Evolutionary conservation across 2,888 invertebrate species (phyloP).

Genomic region (Anorthoa munda): DNA sequence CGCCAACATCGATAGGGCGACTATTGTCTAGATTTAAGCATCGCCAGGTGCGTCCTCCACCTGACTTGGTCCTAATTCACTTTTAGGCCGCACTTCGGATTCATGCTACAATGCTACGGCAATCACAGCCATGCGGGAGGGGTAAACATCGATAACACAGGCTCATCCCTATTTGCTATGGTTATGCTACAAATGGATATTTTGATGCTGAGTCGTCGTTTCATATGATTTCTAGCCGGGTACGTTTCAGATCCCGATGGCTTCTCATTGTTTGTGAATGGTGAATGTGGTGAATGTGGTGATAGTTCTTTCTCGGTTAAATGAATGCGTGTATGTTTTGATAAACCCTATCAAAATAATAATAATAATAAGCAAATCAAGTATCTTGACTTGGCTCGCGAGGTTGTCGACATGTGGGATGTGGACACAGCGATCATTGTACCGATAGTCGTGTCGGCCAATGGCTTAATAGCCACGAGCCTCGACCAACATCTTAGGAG

Average conservation of each 20-base stretch:
- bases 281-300: too few relatives aligned
- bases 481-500: too few relatives aligned
- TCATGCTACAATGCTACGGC: conserved; percentile 63
- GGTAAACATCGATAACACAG: conserved; percentile 65
- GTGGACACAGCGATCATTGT: too few relatives aligned
- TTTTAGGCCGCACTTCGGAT: conserved; percentile 69
- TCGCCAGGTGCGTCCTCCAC: conserved; percentile 68
- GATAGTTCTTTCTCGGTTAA: neutral
- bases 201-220: conserved; percentile 46
- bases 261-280: conserved; percentile 26
- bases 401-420: too few relatives aligned
- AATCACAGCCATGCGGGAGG: conserved; percentile 69
- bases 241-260: conserved; percentile 8
- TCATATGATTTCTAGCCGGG: conserved; percentile 23
- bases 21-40: conserved; percentile 65
- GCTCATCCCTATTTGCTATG: conserved; percentile 63
- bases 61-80: conserved; percentile 81
- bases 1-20: conserved; percentile 51
- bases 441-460: too few relatives aligned
- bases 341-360: too few relatives aligned
- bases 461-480: too few relatives aligned
- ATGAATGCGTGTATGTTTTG: neutral
- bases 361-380: too few relatives aligned
- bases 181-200: conserved; percentile 58
- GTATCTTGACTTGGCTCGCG: too few relatives aligned